Percentiles rank a stretch among this genome's conserved stretches.
phyloP scores from a whole-genome alignment of 2,888 invertebrate species.

The Catocala nupta region DNA sequence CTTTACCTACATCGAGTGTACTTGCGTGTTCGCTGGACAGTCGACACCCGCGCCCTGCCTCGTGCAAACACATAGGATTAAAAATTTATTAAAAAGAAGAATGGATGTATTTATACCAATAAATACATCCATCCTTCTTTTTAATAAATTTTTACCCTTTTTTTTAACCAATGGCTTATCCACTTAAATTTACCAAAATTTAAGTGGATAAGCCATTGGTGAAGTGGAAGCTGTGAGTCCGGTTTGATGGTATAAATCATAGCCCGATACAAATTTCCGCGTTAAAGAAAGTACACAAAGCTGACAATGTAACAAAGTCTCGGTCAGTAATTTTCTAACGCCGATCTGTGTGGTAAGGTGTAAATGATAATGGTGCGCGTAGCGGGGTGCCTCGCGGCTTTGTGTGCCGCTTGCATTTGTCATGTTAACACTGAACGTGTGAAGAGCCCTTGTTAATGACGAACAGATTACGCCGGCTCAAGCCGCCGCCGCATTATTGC shows the following conservation, averaged over 20 bases:
- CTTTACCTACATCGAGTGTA: constrained; percentile 69
- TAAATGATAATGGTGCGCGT: constrained; percentile 66
- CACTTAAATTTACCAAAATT: no score
- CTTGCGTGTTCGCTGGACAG: constrained; percentile 58
- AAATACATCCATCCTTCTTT: background rate
- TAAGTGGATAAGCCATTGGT: no score
- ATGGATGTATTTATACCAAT: background rate
- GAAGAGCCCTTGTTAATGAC: constrained; percentile 85
- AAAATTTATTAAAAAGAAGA: constrained; percentile 3
- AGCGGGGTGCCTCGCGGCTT: constrained; percentile 67
- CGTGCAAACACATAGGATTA: constrained; percentile 1
- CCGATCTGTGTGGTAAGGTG: constrained; percentile 63
- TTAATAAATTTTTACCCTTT: constrained; percentile 5
- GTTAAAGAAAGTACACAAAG: constrained; percentile 19
- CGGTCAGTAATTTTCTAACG: constrained; percentile 33
- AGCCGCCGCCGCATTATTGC: constrained; percentile 66
- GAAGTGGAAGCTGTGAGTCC: no score
- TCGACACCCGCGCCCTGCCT: constrained; percentile 25
- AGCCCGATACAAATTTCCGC: constrained; percentile 2
- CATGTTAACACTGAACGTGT: constrained; percentile 85
- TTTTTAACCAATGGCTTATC: no score
- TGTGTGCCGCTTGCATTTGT: constrained; percentile 78
- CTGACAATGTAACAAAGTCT: constrained; percentile 34
- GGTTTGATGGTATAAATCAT: background rate
- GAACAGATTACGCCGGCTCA: constrained; percentile 76